Conservation (phyloP, 2,797 vertebrate species). For the Potorous gilbertii region DNA sequence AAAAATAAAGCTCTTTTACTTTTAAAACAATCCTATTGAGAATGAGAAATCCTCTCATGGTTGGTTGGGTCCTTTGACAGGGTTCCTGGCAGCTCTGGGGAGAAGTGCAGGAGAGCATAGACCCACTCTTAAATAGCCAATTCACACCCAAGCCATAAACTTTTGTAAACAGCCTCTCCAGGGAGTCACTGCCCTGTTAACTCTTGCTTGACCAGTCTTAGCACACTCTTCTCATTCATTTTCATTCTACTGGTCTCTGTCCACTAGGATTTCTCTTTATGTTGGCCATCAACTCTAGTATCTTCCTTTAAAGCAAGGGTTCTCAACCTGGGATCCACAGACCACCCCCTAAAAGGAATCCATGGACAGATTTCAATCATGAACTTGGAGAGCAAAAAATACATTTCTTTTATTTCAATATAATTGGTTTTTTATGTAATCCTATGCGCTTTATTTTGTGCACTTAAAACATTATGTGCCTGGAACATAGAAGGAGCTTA, state of each 20-base stretch:
- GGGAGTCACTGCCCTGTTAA: conserved; percentile 51
- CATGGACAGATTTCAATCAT: neutral
- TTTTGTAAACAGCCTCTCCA: conserved; percentile 37
- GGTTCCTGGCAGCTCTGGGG: neutral
- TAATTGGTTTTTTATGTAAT: neutral
- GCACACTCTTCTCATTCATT: neutral
- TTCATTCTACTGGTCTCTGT: neutral
- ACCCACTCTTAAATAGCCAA: conserved; percentile 7
- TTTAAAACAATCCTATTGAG: neutral
- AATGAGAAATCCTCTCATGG: neutral
- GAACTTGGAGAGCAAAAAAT: neutral
- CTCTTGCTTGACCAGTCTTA: conserved; percentile 42
- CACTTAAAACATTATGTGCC: neutral
- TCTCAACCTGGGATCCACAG: neutral
- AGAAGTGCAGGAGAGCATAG: neutral
- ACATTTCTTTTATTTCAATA: neutral
- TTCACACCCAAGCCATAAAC: conserved; percentile 62
- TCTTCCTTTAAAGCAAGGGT: neutral
- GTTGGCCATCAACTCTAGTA: neutral
- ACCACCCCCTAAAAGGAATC: neutral
- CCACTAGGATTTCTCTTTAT: neutral
- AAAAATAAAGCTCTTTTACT: neutral
- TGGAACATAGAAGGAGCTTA: neutral
- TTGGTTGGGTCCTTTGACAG: neutral
- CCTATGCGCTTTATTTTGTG: neutral